Base-by-base conservation (phyloP, 2,888 invertebrate genomes). In the Cosmia trapezina region DNA sequence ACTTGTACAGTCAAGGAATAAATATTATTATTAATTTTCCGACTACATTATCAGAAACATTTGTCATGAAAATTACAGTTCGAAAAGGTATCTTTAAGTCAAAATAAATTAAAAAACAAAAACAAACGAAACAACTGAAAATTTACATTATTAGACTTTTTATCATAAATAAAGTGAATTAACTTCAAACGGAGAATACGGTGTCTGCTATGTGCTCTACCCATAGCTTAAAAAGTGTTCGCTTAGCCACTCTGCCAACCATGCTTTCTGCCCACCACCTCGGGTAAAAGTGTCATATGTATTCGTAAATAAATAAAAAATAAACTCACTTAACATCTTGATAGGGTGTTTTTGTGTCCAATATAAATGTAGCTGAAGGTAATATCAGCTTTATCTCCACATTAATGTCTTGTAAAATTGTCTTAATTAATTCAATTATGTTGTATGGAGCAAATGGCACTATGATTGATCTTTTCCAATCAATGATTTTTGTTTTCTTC, bases 401-500 rank as follows among this genome's bases (percentile, higher is more conserved):
- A 37, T 87, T 70, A 3, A 88, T 73, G 17, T 86, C 81, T 17
- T 68, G 4, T 5, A 77, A 73, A 0, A 91, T 62, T 53, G 77
- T 83, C 37, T 82, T 76, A 5, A 93, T 63, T 56, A 87, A 87
- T n/a, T 88, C 83, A n/a, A 82, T 73, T 0, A 92, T 80, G 22
- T 91, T 82, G 14, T 80, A 49, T 0, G 86, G 87, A 0, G 81
- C 84, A 59, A 84, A 93, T 0, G 93, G 89, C 0, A 92, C 64
- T 14, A 83, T 73, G 0, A 90, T 70, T 37, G 51, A 19, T 75
- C 79, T 82, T 4, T 66, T 83, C 93, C 93, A 94, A 69, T 93
- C 87, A 63, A 94, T 90, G 0, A 91, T 2, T 56, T 90, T 88
- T 1, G 94, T 93, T 14, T 65, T 84, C 11, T 56, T 84, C 11